phyloP scores from a whole-genome alignment of 2,113 vertebrate genomes.

The Cavia aperea region DNA sequence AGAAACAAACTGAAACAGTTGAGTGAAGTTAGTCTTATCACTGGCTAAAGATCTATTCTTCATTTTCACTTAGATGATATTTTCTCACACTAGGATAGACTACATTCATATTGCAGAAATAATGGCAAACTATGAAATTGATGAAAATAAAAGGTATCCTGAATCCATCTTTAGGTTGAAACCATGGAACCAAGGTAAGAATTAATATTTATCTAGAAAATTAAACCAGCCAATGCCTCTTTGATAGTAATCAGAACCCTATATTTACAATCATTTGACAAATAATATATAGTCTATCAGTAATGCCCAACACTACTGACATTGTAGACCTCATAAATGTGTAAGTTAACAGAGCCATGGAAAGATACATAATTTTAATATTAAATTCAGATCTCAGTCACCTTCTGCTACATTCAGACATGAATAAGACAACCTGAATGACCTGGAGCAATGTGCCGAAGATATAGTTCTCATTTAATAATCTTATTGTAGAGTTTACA shows the following conservation, averaged over 20 bases:
- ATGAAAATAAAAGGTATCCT: neutral
- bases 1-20: neutral
- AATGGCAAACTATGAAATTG: slow-evolving; percentile 12
- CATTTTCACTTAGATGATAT: neutral
- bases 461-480: neutral
- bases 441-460: neutral
- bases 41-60: neutral
- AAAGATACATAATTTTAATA: neutral
- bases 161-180: neutral
- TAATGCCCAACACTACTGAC: neutral
- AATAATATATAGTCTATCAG: neutral
- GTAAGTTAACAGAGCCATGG: neutral
- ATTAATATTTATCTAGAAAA: neutral
- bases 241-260: neutral
- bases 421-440: neutral
- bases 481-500: neutral
- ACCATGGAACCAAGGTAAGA: neutral
- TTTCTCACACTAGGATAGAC: neutral
- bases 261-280: neutral
- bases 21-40: neutral
- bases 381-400: neutral
- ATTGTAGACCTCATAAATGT: neutral
- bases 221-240: neutral
- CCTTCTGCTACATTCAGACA: neutral
- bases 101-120: neutral